Base-by-base conservation (phyloP, 2,888 invertebrate species). In the Brachycybe producta region DNA sequence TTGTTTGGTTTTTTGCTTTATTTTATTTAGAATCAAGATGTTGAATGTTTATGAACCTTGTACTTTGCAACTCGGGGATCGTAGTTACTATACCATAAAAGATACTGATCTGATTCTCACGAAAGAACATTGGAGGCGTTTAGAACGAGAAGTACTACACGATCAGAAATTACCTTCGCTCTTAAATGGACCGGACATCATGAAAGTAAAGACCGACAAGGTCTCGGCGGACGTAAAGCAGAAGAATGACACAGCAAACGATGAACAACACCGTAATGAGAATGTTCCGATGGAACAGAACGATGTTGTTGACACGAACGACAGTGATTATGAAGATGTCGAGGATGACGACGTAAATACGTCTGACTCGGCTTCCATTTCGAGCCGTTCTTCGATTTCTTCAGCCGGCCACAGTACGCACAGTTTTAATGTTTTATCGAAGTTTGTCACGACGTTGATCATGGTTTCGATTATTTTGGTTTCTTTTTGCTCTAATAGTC, bases 41-140 rank as follows among this genome's bases (percentile, higher is more conserved):
- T 69, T 92, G 55, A 88, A 87, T 63, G 80, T 86, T 51, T 86
- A 87, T 61, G 84, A 85, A 65, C 82, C 86, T 36, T 84, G 84
- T 65, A 85, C 84, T 57, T 73, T 88, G 58, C 90, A 92, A 72
- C 80, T 92, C 39, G 85, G 87, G 49, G 91, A 92, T 68, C 76
- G 87, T 55, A 84, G 82, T 67, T 82, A 83, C 67, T 79, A 92
- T 63, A 79, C 79, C 51, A 76, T 88, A 58, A 77, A 78, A 52
- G 75, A 80, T 8, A 75, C 76, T 58, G 91, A 92, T 70, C 73
- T 75, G 30, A 75, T 85, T 53, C 66, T 84, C 50, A 81, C 79
- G 57, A 80, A 82, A 62, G 79, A 80, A 55, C 80, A 82, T 56
- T 91, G 90, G 90, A 75, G 70, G 32, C 68, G 58, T 42, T 51